phyloP scores from a whole-genome alignment of 2,888 invertebrate genomes.

The Aleiodes testaceus region DNA sequence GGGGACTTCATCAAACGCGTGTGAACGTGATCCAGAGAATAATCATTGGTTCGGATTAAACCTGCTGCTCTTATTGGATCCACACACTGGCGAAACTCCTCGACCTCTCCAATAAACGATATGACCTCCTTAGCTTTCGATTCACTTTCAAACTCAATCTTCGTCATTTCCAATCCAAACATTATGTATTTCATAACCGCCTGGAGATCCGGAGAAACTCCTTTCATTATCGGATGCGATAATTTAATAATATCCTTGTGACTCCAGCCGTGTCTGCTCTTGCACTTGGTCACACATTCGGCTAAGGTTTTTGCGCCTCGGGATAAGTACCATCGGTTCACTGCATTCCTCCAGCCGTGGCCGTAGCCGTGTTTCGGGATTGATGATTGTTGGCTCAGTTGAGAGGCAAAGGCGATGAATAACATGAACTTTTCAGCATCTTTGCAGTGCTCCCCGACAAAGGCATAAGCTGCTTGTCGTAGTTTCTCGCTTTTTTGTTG shows the following conservation, averaged over 20 bases:
- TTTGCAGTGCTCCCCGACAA: conserved; percentile 63
- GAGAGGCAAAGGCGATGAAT: conserved; percentile 77
- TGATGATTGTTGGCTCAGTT: conserved; percentile 67
- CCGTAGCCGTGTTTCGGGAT: conserved; percentile 75
- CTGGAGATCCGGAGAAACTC: conserved; percentile 52
- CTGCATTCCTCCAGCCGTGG: conserved; percentile 78
- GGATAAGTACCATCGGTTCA: conserved; percentile 79
- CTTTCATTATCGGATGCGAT: conserved; percentile 75
- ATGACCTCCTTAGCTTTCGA: conserved; percentile 69
- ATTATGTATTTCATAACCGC: conserved; percentile 74
- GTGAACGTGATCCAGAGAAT: conserved; percentile 82
- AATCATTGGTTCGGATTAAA: conserved; percentile 74
- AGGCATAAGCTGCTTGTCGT: conserved; percentile 75
- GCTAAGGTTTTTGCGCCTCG: conserved; percentile 79
- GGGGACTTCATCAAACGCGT: conserved; percentile 77
- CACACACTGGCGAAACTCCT: conserved; percentile 65
- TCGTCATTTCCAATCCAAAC: conserved; percentile 75
- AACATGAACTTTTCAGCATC: conserved; percentile 79
- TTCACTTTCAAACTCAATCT: conserved; percentile 71
- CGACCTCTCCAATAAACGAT: conserved; percentile 61
- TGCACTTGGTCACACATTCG: conserved; percentile 78
- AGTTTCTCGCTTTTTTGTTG: conserved; percentile 70
- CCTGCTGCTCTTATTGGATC: conserved; percentile 75
- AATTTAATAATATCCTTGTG: conserved; percentile 83
- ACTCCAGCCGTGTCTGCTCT: conserved; percentile 80